Base-by-base conservation (phyloP, 2,113 vertebrate genomes). In the Paratilapia polleni region DNA sequence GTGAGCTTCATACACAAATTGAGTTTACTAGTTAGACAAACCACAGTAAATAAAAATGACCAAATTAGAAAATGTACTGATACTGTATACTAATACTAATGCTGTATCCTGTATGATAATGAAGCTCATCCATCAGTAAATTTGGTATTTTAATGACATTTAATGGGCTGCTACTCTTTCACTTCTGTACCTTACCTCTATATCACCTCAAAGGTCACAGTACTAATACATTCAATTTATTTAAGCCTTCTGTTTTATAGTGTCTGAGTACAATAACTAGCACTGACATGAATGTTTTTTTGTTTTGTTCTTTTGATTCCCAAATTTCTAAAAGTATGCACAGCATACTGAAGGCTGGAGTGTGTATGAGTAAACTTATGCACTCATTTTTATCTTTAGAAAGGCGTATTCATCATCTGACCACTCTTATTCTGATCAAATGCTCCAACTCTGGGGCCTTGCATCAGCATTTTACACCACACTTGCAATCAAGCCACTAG, bases 401-500 rank as follows among this genome's bases (percentile, higher is more conserved):
- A 68, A 68, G 77, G 56, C 43, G 34, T 66, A 86, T 92, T 73
- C 70, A 87, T 91, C 81, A 81, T 86, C 70, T 59, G 59, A 64
- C 64, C 70, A 61, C 56, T 77, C 85, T 84, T 54, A 82, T 90
- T 92, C 73, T 90, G 88, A 87, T 89, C 77, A 83, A 20, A 78
- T 62, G 10, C 74, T 84, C 63, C 78, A 66, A 82, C 75, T n/a
- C n/a, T 38, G 80, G 73, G 82, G 34, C 86, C 78, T 91, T 86
- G 59, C 54, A 91, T 93, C 88, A 91, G 88, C 79, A 59, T 88
- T 93, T 91, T 89, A 73, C 70, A 74, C 47, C 81, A 89, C 87
- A 93, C 85, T 86, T 93, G 90, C 77, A 81, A 90, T 82, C 78
- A 87, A 61, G 52, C 59, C 87, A 82, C 80, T 88, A 84, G 83